Evolutionary conservation across 2,797 vertebrate species (phyloP).

Genomic region (Poecilia wingei): DNA sequence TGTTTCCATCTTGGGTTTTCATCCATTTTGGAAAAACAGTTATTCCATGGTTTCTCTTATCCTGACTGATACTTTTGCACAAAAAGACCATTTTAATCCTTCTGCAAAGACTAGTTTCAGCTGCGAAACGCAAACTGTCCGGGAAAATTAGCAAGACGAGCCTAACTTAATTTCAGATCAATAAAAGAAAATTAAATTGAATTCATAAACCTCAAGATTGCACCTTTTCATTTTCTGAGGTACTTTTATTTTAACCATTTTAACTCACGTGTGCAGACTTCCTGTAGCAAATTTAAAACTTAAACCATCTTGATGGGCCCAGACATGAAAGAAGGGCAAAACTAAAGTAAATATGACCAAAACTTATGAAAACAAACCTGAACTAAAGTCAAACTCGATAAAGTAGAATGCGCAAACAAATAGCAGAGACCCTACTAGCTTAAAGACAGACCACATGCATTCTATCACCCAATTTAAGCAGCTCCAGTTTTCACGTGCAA

Average conservation of each 20-base stretch:
- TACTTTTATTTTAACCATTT: background rate
- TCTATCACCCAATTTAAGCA: conserved; percentile 29
- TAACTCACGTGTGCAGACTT: background rate
- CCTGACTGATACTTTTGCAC: background rate
- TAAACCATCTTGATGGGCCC: background rate
- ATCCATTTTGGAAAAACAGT: background rate
- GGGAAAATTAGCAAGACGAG: background rate
- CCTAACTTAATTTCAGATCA: background rate
- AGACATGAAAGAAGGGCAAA: background rate
- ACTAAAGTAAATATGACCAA: background rate
- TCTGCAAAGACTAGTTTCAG: background rate
- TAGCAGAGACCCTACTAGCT: background rate
- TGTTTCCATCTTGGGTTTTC: too few relatives aligned
- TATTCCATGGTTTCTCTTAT: background rate
- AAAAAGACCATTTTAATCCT: background rate
- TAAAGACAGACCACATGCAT: background rate
- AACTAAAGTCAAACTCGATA: background rate
- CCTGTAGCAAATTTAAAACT: background rate
- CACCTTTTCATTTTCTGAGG: too few relatives aligned
- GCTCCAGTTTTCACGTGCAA: conserved; percentile 52
- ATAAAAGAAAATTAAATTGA: background rate
- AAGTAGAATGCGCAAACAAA: background rate
- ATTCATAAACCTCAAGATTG: background rate
- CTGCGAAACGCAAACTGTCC: background rate
- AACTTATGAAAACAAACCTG: background rate